These are phyloP conservation scores for Drosophila ustulata DNA, from an alignment of 2,888 invertebrate species.

Conservation along the genomic window DNA sequence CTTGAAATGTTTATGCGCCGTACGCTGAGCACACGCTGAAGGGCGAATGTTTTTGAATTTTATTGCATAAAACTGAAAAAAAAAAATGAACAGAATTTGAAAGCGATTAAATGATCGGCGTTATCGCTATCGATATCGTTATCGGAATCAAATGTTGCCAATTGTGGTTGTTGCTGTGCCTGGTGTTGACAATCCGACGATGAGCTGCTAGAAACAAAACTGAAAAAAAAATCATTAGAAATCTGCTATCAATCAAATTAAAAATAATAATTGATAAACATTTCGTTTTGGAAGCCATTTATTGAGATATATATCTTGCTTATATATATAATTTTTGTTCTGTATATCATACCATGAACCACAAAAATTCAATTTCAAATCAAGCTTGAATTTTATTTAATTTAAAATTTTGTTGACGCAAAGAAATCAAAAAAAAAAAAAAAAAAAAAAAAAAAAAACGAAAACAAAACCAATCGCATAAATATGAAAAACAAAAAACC, in stretches of 20 bases:
- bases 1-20: slow-evolving; percentile 66
- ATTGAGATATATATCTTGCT: slow-evolving; percentile 31
- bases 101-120: slow-evolving; percentile 21
- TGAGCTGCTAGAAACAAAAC: slow-evolving; percentile 42
- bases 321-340: slow-evolving; percentile 64
- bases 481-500: slow-evolving; percentile 1
- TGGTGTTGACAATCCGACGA: slow-evolving; percentile 64
- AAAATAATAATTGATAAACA: slow-evolving; percentile 24
- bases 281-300: slow-evolving; percentile 43
- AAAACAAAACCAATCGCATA: slow-evolving; percentile 7
- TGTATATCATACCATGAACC: slow-evolving; percentile 74
- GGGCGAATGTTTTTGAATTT: slow-evolving; percentile 55
- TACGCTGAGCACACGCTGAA: slow-evolving; percentile 45
- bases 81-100: slow-evolving; percentile 27
- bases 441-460: slow-evolving; percentile 14
- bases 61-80: slow-evolving; percentile 69
- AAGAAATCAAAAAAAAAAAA: slow-evolving; percentile 1
- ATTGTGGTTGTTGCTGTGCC: slow-evolving; percentile 81
- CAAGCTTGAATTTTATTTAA: slow-evolving; percentile 65
- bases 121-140: slow-evolving; percentile 29
- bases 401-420: slow-evolving; percentile 48
- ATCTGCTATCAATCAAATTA: background rate
- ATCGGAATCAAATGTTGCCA: slow-evolving; percentile 71
- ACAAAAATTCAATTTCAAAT: slow-evolving; percentile 59
- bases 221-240: slow-evolving; percentile 6